phyloP scores from a whole-genome alignment of 2,888 invertebrate genomes.

The Oligia latruncula region DNA sequence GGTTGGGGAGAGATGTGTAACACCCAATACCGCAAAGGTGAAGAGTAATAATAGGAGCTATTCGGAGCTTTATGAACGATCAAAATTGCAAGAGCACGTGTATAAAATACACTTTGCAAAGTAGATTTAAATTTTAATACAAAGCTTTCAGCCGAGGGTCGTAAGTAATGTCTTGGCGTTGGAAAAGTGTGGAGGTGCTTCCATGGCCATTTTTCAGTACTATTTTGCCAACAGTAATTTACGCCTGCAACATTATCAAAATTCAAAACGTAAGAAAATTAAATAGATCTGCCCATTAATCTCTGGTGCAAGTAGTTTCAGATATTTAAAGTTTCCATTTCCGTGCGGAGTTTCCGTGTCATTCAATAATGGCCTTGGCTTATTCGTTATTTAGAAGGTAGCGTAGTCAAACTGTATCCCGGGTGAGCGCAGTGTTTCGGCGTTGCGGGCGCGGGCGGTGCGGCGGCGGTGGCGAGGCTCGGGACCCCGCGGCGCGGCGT shows the following conservation, averaged over 20 bases:
- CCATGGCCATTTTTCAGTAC: constrained; percentile 61
- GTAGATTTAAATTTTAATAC: constrained; percentile 91
- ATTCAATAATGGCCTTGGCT: constrained; percentile 11
- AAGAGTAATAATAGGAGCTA: constrained; percentile 88
- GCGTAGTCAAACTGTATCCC: constrained; percentile 18
- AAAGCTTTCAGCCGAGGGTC: constrained; percentile 89
- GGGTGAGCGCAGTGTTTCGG: constrained; percentile 20
- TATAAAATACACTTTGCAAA: constrained; percentile 90
- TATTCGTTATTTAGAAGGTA: constrained; percentile 47
- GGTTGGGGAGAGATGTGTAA: constrained; percentile 84
- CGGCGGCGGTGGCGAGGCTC: constrained; percentile 42
- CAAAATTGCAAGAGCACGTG: constrained; percentile 90
- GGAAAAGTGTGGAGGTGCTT: constrained; percentile 83
- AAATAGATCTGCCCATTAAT: constrained; percentile 29
- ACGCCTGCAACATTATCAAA: constrained; percentile 45
- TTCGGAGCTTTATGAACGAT: constrained; percentile 89
- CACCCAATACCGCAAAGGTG: constrained; percentile 88
- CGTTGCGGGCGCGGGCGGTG: constrained; percentile 35
- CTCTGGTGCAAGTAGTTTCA: background rate
- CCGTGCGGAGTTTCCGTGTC: constrained; percentile 6
- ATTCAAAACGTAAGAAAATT: constrained; percentile 52
- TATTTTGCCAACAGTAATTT: constrained; percentile 56
- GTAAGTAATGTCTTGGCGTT: constrained; percentile 87
- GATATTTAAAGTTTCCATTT: constrained; percentile 12
- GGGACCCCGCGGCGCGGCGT: constrained; percentile 69